These are phyloP conservation scores for Megalurothrips usitatus DNA, from an alignment of 2,888 invertebrate species.

Conservation along the genomic window DNA sequence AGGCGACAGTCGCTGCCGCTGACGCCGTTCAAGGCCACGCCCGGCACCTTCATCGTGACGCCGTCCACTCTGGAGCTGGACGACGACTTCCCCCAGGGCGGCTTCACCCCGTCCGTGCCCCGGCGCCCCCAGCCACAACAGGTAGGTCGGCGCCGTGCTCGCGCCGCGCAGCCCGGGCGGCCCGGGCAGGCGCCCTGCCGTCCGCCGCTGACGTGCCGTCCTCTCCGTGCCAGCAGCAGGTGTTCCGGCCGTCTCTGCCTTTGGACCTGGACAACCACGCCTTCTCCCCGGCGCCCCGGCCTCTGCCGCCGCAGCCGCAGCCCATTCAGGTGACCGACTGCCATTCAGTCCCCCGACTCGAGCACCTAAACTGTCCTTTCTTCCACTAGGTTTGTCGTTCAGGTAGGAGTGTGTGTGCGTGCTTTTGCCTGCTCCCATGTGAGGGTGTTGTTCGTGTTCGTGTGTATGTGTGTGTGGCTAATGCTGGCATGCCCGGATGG, in stretches of 20 bases:
- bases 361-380: background rate
- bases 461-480: too few species aligned
- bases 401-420: background rate
- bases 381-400: background rate
- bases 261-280: constrained; percentile 15
- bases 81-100: background rate
- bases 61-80: constrained; percentile 16
- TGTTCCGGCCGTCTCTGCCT: background rate
- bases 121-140: constrained; percentile 12
- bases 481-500: too few species aligned
- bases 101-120: background rate
- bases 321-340: background rate
- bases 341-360: background rate
- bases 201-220: too few species aligned
- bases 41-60: background rate
- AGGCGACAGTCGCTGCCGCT: background rate
- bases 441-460: too few species aligned
- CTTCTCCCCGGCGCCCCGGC: background rate
- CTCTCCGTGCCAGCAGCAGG: background rate
- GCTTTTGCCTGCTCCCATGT: background rate
- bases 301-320: constrained; percentile 29
- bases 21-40: background rate
- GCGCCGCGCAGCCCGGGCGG: too few species aligned
- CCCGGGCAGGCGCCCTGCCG: too few species aligned
- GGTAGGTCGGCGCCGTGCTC: background rate